Evolutionary conservation across 2,888 invertebrate species (phyloP).

Genomic region (Isoperla grammatica): DNA sequence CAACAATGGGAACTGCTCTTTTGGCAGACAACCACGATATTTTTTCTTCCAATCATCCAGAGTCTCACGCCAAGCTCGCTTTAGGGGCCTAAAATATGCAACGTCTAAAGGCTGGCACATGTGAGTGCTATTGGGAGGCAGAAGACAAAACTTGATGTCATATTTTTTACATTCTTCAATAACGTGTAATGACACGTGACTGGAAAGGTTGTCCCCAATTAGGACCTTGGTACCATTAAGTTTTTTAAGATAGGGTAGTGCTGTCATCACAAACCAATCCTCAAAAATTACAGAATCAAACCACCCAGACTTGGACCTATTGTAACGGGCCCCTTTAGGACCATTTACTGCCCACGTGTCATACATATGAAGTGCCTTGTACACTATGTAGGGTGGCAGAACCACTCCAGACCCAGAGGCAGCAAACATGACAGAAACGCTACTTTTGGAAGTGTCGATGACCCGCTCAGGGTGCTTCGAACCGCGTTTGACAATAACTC

Average conservation of each 20-base stretch:
- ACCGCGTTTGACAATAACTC: constrained; percentile 28
- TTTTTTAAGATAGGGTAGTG: constrained; percentile 28
- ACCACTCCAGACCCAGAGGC: constrained; percentile 27
- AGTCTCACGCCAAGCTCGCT: constrained; percentile 26
- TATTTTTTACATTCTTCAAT: constrained; percentile 26
- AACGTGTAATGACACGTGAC: constrained; percentile 26
- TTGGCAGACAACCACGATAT: constrained; percentile 16
- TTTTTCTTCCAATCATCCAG: constrained; percentile 26
- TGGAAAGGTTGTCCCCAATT: constrained; percentile 31
- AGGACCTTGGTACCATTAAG: constrained; percentile 30
- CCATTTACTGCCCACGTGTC: constrained; percentile 29
- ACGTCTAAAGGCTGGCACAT: constrained; percentile 31
- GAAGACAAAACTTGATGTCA: constrained; percentile 28
- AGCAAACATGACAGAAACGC: constrained; percentile 25
- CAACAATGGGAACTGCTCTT: constrained; percentile 5
- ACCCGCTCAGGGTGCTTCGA: constrained; percentile 31
- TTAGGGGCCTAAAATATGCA: constrained; percentile 30
- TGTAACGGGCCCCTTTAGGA: constrained; percentile 32
- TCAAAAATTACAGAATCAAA: constrained; percentile 36
- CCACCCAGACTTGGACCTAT: constrained; percentile 37
- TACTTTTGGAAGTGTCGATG: constrained; percentile 28
- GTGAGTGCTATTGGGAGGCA: constrained; percentile 30
- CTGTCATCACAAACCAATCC: constrained; percentile 36
- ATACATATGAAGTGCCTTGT: constrained; percentile 29
- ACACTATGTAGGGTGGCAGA: constrained; percentile 31